Percentiles rank a stretch among this genome's conserved stretches.
These are phyloP conservation scores for Paraplagusia blochii DNA, from an alignment of 2,113 vertebrate species.

Conservation along the genomic window DNA sequence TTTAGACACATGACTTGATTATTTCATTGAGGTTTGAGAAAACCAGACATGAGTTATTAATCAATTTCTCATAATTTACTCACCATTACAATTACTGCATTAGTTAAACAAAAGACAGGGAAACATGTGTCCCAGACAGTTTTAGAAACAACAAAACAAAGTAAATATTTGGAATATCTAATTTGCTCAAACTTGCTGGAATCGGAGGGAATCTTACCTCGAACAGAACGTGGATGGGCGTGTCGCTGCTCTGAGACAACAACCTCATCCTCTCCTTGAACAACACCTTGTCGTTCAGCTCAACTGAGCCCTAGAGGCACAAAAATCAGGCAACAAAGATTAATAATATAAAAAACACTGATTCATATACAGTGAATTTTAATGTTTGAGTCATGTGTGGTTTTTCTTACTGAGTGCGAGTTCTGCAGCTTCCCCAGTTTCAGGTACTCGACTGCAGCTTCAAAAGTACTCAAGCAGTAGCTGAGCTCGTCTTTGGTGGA, in stretches of 20 bases:
- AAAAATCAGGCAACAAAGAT: background rate
- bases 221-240: slow-evolving; percentile 87
- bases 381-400: background rate
- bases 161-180: too few relatives aligned
- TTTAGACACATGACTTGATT: too few relatives aligned
- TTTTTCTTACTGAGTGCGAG: slow-evolving; percentile 30
- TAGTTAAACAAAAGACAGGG: too few relatives aligned
- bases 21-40: too few relatives aligned
- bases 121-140: too few relatives aligned
- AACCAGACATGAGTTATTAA: too few relatives aligned
- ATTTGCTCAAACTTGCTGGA: too few relatives aligned
- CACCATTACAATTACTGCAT: too few relatives aligned
- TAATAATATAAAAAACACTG: background rate
- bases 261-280: slow-evolving; percentile 89
- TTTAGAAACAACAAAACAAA: too few relatives aligned
- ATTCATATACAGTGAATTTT: background rate
- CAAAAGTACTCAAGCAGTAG: slow-evolving; percentile 92
- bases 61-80: too few relatives aligned
- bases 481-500: slow-evolving; percentile 91
- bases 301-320: slow-evolving; percentile 77
- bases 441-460: slow-evolving; percentile 91
- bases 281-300: slow-evolving; percentile 78
- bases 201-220: too few relatives aligned
- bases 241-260: slow-evolving; percentile 82
- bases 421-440: slow-evolving; percentile 84